These are phyloP conservation scores for Odontesthes bonariensis DNA, from an alignment of 2,113 vertebrate species.

Conservation along the genomic window DNA sequence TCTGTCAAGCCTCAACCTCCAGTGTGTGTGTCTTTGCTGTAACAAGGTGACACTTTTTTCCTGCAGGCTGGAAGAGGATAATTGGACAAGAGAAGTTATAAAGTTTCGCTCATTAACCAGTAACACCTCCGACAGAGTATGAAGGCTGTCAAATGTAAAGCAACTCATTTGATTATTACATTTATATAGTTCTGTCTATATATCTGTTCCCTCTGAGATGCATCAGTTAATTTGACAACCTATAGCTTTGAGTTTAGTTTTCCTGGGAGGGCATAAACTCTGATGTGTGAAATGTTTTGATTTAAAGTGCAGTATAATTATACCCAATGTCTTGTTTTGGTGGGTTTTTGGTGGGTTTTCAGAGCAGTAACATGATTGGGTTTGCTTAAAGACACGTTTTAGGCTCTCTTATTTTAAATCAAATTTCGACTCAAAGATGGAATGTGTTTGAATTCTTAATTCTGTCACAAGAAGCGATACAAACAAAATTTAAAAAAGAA, in stretches of 20 bases:
- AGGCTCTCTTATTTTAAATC: no score
- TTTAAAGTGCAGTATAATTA: neutral
- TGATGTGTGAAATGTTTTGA: neutral
- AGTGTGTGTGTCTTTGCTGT: conserved; percentile 24
- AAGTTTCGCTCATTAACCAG: conserved; percentile 2
- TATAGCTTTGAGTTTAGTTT: neutral
- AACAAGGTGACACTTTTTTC: conserved; percentile 47
- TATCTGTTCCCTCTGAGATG: neutral
- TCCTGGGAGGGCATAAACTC: neutral
- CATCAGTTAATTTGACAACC: no score
- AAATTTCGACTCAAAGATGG: no score
- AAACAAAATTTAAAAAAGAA: no score
- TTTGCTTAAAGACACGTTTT: no score
- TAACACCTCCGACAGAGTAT: neutral
- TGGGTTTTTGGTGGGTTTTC: neutral
- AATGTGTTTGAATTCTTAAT: no score
- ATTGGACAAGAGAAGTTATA: conserved; percentile 50
- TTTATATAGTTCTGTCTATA: neutral
- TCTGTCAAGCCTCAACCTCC: neutral
- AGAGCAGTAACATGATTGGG: neutral
- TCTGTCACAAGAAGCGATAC: no score
- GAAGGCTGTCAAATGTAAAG: conserved; percentile 12
- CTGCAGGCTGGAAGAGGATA: conserved; percentile 42
- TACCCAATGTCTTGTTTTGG: neutral
- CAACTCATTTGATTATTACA: conserved; percentile 4